Evolutionary conservation across 1,140 invertebrate species (phyloP), one percentile per base, ranked within the genome.

Genomic region (Doryteuthis pealeii): DNA sequence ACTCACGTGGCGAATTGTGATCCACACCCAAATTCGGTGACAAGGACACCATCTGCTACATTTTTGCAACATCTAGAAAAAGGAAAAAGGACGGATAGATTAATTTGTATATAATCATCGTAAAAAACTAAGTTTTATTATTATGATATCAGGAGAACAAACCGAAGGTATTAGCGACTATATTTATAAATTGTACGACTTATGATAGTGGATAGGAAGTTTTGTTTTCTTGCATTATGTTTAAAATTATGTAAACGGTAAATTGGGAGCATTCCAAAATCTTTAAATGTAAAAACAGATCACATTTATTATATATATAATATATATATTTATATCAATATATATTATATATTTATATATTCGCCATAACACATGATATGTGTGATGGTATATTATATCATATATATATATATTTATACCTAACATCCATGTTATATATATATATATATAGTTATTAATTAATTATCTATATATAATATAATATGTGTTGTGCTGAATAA

Each of bases 31-130:
- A 86, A n/a, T 77, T 75, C 26, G 31, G 58, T 28, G 81, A 71
- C 85, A 86, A 6, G 81, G 69, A 28, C 75, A 75, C 85, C 85
- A 86, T 18, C 72, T 65, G 0, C 82, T 78, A 83, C 85, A 86
- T 14, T 74, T 32, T 66, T 80, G 65, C 79, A 82, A 83, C n/a
- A 35, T 80, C 85, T 86, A 74, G 31, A 80, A 76, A 18, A 75
- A 3, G 45, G n/a, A 26, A n/a, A n/a, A n/a, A n/a, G n/a, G n/a
- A n/a, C n/a, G n/a, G n/a, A n/a, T n/a, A n/a, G n/a, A n/a, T n/a
- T n/a, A n/a, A n/a, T n/a, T n/a, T n/a, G n/a, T n/a, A n/a, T n/a
- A n/a, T n/a, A n/a, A n/a, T n/a, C n/a, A n/a, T n/a, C n/a, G n/a
- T n/a, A n/a, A n/a, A n/a, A n/a, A n/a, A n/a, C n/a, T n/a, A n/a